Base-by-base conservation (phyloP, 2,888 invertebrate genomes). In the Tetranychus truncatus region DNA sequence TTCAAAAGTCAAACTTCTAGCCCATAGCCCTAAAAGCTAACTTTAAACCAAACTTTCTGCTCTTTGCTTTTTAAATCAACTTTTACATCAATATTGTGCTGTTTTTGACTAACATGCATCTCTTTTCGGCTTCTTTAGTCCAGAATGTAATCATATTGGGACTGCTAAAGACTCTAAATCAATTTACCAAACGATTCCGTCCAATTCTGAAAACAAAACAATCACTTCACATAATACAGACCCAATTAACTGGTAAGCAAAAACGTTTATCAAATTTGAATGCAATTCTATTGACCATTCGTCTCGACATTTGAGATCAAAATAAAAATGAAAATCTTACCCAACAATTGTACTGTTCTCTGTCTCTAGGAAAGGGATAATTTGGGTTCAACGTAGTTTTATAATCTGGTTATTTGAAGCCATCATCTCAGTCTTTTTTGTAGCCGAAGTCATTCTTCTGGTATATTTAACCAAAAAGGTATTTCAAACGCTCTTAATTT, bases 351-450 rank as follows among this genome's bases (percentile, higher is more conserved):
- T 20, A 65, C 66, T 66, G n/a, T 18, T 20, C 8, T 1, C 18
- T 66, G 6, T 20, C 9, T 77, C 46, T 79, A 84, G 84, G 84
- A 91, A 93, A 82, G 92, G 92, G 79, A 95, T 95, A 83, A 85
- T 92, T 83, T 95, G 93, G 92, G 95, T 95, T 83, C 90, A 92
- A 83, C 87, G 95, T 81, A 90, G 91, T 75, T 85, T 91, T 75
- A 89, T 89, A 81, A 86, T 95, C 80, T 95, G 95, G 94, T 87
- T 90, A 80, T 89, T 94, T 78, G 95, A 96, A 85, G 82, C 83
- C 74, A 20, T 34, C 45, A 72, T 72, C 18, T 44, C 72, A n/a
- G 15, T 72, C 4, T 45, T 72, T 15, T 72, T 44, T 44, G 9
- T 72, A 45, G 15, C 45, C 9, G 72, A 72, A 44, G 72, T 46